Evolutionary conservation across 2,113 vertebrate genomes (phyloP).

Genomic region (Rhinolophus ferrumequinum): DNA sequence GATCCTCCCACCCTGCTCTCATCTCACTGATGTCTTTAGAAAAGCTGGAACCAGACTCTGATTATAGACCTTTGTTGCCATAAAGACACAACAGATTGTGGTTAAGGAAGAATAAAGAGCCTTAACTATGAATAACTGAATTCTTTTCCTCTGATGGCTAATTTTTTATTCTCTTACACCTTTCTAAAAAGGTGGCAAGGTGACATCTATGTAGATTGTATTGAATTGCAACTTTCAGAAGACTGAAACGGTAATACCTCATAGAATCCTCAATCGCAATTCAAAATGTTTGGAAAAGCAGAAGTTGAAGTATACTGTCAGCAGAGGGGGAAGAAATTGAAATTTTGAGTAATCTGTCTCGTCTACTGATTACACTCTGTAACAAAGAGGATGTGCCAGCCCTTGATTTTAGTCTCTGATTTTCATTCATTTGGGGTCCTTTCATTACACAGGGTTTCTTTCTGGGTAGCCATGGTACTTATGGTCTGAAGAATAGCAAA

Average conservation of each 20-base stretch:
- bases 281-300: conserved; percentile 79
- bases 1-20: neutral
- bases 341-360: conserved; percentile 54
- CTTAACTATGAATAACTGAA: conserved; percentile 63
- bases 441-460: conserved; percentile 56
- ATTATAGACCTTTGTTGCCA: conserved; percentile 64
- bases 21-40: conserved; percentile 51
- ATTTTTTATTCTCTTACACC: conserved; percentile 56
- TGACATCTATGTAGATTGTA: conserved; percentile 61
- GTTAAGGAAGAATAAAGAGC: conserved; percentile 54
- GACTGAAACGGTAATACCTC: conserved; percentile 51
- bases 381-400: conserved; percentile 53
- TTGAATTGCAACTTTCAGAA: conserved; percentile 75
- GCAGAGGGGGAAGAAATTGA: conserved; percentile 2
- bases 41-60: conserved; percentile 58
- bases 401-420: conserved; percentile 67
- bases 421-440: conserved; percentile 63
- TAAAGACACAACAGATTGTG: conserved; percentile 59
- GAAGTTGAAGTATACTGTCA: conserved; percentile 59
- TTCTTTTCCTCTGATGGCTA: conserved; percentile 52
- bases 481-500: conserved; percentile 2
- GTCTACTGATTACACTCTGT: conserved; percentile 51
- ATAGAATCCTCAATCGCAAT: conserved; percentile 49
- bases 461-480: neutral
- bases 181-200: conserved; percentile 69